These are phyloP conservation scores for Xestobium rufovillosum DNA, from an alignment of 2,888 invertebrate species.

Conservation along the genomic window DNA sequence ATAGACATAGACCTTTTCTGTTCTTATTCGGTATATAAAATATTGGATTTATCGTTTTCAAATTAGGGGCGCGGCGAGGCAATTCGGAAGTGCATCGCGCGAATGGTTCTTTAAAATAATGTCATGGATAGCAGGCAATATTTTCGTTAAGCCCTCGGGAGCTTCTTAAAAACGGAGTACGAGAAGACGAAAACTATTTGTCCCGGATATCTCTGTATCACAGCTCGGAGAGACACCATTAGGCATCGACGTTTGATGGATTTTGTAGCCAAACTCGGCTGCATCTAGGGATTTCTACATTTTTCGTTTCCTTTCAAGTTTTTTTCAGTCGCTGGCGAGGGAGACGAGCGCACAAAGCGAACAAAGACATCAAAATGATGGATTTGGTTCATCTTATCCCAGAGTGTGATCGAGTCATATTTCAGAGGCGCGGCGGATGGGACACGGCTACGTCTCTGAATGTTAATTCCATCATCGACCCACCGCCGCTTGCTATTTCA, in stretches of 20 bases:
- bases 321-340: conserved; percentile 32
- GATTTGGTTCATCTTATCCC: conserved; percentile 47
- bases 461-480: conserved; percentile 43
- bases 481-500: conserved; percentile 34
- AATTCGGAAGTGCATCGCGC: too few relatives aligned
- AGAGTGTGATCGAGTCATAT: conserved; percentile 47
- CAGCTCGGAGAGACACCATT: conserved; percentile 38
- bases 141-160: too few relatives aligned
- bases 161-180: too few relatives aligned
- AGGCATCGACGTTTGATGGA: conserved; percentile 42
- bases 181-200: conserved; percentile 21
- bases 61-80: too few relatives aligned
- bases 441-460: conserved; percentile 42
- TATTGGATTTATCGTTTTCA: too few relatives aligned
- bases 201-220: conserved; percentile 26
- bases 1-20: too few relatives aligned
- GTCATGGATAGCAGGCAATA: too few relatives aligned
- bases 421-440: conserved; percentile 40
- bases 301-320: conserved; percentile 38
- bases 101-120: too few relatives aligned
- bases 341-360: conserved; percentile 39
- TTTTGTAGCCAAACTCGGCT: conserved; percentile 36
- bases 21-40: too few relatives aligned
- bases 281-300: conserved; percentile 41
- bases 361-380: conserved; percentile 49